phyloP scores from a whole-genome alignment of 2,797 vertebrate genomes.

The Enteromius viviparus region DNA sequence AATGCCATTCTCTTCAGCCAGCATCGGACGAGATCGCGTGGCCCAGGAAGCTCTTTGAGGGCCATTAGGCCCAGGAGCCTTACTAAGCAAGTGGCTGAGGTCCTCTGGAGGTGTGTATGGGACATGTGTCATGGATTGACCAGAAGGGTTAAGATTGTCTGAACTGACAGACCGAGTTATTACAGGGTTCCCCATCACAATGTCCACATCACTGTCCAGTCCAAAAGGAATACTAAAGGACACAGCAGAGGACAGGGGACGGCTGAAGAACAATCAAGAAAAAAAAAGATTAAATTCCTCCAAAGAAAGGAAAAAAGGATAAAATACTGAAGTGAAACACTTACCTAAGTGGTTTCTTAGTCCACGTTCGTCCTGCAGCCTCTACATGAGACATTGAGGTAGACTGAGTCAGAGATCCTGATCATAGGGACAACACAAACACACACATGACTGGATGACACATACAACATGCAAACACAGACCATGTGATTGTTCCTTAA shows the following conservation, averaged over 20 bases:
- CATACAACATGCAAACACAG: constrained; percentile 34
- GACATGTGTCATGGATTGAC: constrained; percentile 64
- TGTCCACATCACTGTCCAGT: constrained; percentile 92
- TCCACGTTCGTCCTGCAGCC: constrained; percentile 86
- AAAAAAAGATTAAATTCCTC: constrained; percentile 50
- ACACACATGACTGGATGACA: constrained; percentile 45
- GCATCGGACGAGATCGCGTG: constrained; percentile 67
- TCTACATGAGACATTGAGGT: constrained; percentile 94
- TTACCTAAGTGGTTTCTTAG: constrained; percentile 87
- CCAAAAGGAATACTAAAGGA: constrained; percentile 97
- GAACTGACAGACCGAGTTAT: constrained; percentile 89
- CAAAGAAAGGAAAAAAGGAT: constrained; percentile 40
- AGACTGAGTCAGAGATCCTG: constrained; percentile 90
- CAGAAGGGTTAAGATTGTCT: constrained; percentile 82
- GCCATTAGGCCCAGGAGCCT: constrained; percentile 68
- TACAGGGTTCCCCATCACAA: constrained; percentile 91
- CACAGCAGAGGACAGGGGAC: constrained; percentile 85
- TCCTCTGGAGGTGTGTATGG: constrained; percentile 73
- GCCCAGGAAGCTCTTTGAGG: constrained; percentile 78
- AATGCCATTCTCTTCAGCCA: constrained; percentile 79
- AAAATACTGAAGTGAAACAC: constrained; percentile 3
- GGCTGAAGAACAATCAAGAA: constrained; percentile 61
- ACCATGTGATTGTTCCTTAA: constrained; percentile 18
- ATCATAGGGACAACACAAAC: constrained; percentile 66
- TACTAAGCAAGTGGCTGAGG: constrained; percentile 67